Evolutionary conservation across 2,797 vertebrate genomes (phyloP), one percentile per base, ranked within the genome.

Genomic region (Phoxinus dragarum): DNA sequence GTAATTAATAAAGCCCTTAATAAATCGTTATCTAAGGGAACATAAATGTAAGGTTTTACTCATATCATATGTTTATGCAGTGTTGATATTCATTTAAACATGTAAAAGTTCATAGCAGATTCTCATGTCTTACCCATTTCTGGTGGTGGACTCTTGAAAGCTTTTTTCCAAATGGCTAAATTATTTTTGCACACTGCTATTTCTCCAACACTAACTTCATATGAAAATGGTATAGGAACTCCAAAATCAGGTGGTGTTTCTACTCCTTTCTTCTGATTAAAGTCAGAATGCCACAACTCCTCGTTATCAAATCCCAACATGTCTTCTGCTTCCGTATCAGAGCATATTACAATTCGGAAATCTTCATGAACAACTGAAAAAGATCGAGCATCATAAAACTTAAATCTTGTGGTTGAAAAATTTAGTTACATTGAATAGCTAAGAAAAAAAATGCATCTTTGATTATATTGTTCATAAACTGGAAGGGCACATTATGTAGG

Each of bases 181-280:
- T 66, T 84, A 0, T 0, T 0, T 84, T 17, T 71, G n/a, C 87
- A 84, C 1, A 1, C 0, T 12, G 2, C 0, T 4, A 2, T 3
- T 0, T 52, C 0, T 5, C 0, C 0, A n/a, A 49, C 40, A 56
- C 56, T 52, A 0, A 0, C 0, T 14, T 73, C 54, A 72, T 85
- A 86, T 3, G 38, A 3, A 69, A 68, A 84, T 17, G 12, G 0
- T 1, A 3, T 0, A 2, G 67, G 87, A 61, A 56, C 81, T 77
- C 81, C 56, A 38, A 88, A 88, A 1, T 61, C 42, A 7, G 85
- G 85, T 0, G 5, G 0, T 3, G 73, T 64, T 0, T 10, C 3
- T 10, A 88, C 77, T 4, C 0, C 6, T 52, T 14, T 9, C 54
- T 81, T 21, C 40, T 71, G 1, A n/a, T 10, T 56, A 40, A 88